Conservation (phyloP, 2,113 vertebrate species). For the Calidris pygmaea region DNA sequence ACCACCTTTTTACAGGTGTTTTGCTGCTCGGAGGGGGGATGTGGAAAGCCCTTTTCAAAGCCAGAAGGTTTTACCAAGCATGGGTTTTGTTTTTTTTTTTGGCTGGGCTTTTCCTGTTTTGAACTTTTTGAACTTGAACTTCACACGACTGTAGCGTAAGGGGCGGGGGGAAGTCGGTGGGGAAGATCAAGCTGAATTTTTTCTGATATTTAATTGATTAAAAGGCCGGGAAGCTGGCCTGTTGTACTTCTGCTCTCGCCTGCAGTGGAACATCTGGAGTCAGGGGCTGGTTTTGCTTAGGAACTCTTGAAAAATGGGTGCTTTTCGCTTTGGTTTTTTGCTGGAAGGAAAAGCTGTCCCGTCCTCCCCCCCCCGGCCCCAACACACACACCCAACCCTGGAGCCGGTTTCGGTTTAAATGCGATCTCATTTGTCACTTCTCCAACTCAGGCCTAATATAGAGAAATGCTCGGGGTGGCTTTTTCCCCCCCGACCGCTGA, state of each 20-base stretch:
- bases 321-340: not conserved
- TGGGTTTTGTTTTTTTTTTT: not conserved
- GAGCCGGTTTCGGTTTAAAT: not conserved
- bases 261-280: not conserved
- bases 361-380: too few species aligned
- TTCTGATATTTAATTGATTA: not conserved
- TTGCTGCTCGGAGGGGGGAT: not conserved
- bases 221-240: not conserved
- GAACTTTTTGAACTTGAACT: conserved; percentile 25
- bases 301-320: not conserved
- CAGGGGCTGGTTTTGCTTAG: not conserved
- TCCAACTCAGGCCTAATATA: conserved; percentile 47
- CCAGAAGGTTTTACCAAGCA: not conserved
- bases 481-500: not conserved
- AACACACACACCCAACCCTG: not conserved
- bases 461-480: not conserved
- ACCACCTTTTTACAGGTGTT: not conserved
- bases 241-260: not conserved
- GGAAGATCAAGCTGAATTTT: not conserved
- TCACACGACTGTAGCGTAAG: not conserved
- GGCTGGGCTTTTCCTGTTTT: conserved; percentile 42
- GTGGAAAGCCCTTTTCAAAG: not conserved
- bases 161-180: not conserved
- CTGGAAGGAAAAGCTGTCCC: conserved; percentile 1
- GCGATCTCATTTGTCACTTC: not conserved